Base-by-base conservation (phyloP, 2,113 vertebrate genomes). In the Centropus bengalensis region DNA sequence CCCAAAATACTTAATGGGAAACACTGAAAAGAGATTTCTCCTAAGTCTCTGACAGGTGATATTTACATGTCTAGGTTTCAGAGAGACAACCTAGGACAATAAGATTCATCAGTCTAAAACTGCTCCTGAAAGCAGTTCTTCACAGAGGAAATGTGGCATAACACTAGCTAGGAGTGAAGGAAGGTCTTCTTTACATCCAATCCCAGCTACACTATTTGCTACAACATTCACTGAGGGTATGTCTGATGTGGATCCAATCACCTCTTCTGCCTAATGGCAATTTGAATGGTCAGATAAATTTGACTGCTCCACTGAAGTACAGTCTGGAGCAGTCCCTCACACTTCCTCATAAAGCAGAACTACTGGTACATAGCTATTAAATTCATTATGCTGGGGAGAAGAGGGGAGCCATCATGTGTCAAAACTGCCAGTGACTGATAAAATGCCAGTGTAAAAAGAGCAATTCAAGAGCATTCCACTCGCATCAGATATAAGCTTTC, bases 161-260 rank as follows among this genome's bases (percentile, higher is more conserved):
- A 42, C 32, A 55, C 23, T 55, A 64, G 21, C 12, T 47, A 75
- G 56, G 40, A 83, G 12, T 66, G 83, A 86, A 80, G 19, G 40
- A 66, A 15, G 5, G 2, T 56, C 8, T 71, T 78, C 28, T 89
- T 82, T 64, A 56, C 40, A 33, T 55, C 10, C 20, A 14, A 18
- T 63, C 26, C 42, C 20, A 26, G 4, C 27, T 14, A 82, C 26
- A 17, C 75, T 64, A 12, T 67, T 91, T 49, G 18, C 54, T 76
- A 40, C 27, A 38, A 28, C 40, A 27, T 88, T 76, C 0, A 0
- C 40, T 0, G 2, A 73, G 28, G 5, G 4, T 63, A 22, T 45
- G 45, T 55, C 12, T 69, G 21, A 56, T 3, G 3, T 45, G 24
- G 7, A 16, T 40, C 24, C n/a, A 15, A 12, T 59, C 71, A 54